Base-by-base conservation (phyloP, 2,113 vertebrate genomes). In the Scytalopus superciliaris region DNA sequence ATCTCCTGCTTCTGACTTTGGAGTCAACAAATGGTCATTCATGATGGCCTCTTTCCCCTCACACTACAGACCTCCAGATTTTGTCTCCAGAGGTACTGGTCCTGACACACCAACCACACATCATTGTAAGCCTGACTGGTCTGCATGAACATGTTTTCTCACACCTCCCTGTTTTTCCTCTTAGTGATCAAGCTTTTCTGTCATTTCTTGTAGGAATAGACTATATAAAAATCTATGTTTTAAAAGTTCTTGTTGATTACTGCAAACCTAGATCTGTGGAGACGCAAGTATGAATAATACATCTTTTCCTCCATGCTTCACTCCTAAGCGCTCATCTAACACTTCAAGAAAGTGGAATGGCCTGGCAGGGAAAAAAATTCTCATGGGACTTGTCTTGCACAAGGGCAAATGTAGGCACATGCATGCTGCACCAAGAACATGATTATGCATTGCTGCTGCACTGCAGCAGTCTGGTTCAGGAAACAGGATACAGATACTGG, bases 371-470 rank as follows among this genome's bases (percentile, higher is more conserved):
- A 87, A 82, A 81, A 56, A 27, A 40, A 42, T 8, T 30, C 9
- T 50, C 25, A 30, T 10, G 23, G 5, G 22, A 57, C 4, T 52
- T 15, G 1, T 55, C 73, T 86, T 72, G 21, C 37, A 25, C 5
- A 6, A 47, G 39, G 27, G 42, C 35, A 77, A n/a, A 42, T 1
- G 0, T 14, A 59, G 67, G 23, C 35, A 83, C 1, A 0, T 45
- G 37, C 33, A 33, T 86, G 27, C 27, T 84, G 39, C 22, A 64
- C 25, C 28, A 64, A 47, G 56, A 52, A n/a, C 23, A 8, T 64
- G 31, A 6, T 78, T 78, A 39, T 82, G 42, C 25, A 39, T 18
- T 39, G 47, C 64, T 81, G 50, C 55, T 40, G 39, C 60, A 44
- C 62, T 81, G 66, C 77, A 95, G 30, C 15, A 63, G 12, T 59